These are phyloP conservation scores for Ophioninae sp. DNA, from an alignment of 2,888 invertebrate species.

Conservation along the genomic window DNA sequence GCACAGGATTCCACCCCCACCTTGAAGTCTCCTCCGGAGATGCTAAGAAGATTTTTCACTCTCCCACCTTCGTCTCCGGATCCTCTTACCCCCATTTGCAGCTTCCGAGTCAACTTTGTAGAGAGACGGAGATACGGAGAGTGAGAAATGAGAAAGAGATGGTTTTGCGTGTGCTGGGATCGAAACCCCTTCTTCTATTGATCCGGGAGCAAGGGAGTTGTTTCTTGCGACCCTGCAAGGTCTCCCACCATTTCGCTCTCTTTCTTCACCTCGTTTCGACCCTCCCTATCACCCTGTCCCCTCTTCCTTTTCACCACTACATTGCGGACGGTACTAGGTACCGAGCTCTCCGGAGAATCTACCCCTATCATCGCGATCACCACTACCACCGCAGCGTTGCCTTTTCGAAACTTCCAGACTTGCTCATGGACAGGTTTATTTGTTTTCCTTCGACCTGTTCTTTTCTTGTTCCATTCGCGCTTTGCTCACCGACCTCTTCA, in stretches of 20 bases:
- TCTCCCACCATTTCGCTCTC: conserved; percentile 60
- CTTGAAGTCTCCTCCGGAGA: conserved; percentile 44
- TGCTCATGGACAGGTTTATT: conserved; percentile 11
- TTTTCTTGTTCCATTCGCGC: background rate
- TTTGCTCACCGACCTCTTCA: background rate
- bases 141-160: conserved; percentile 39
- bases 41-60: conserved; percentile 63
- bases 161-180: conserved; percentile 66
- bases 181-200: conserved; percentile 78
- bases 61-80: conserved; percentile 53
- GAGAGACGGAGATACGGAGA: background rate
- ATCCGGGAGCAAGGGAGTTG: conserved; percentile 77
- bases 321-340: conserved; percentile 29
- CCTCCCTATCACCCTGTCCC: conserved; percentile 57
- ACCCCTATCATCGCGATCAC: conserved; percentile 19
- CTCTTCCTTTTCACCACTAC: conserved; percentile 21
- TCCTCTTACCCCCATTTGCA: conserved; percentile 54
- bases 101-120: conserved; percentile 14
- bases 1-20: conserved; percentile 46
- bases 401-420: conserved; percentile 34
- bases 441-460: background rate
- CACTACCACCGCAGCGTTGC: background rate
- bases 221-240: conserved; percentile 73
- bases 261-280: conserved; percentile 23
- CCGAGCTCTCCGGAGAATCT: conserved; percentile 36